Percentiles rank a stretch among this genome's conserved stretches.
phyloP scores from a whole-genome alignment of 2,113 vertebrate species.

The Hemibagrus wyckioides region DNA sequence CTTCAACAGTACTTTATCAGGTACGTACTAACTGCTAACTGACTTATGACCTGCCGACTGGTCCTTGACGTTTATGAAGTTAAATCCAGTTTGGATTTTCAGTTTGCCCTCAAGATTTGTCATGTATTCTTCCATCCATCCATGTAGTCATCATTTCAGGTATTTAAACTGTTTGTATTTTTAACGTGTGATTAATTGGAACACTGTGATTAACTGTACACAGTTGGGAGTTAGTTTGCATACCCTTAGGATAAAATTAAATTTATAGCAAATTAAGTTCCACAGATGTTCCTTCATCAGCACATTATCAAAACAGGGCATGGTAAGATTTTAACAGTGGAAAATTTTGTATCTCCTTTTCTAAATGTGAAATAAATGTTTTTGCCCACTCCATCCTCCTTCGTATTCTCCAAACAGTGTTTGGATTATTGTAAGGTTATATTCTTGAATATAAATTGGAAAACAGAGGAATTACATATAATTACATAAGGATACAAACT shows the following conservation, averaged over 20 bases:
- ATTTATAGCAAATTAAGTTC: neutral
- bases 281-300: neutral
- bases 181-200: neutral
- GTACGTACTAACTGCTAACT: neutral
- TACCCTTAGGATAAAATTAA: neutral
- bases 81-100: neutral
- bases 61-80: neutral
- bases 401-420: neutral
- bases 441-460: neutral
- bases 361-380: neutral
- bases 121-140: neutral
- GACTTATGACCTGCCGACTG: neutral
- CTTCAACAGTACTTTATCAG: neutral
- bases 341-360: neutral
- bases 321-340: neutral
- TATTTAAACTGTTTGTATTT: neutral
- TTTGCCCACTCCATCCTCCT: neutral
- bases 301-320: neutral
- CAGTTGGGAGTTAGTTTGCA: neutral
- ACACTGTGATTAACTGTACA: too few relatives aligned
- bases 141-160: neutral
- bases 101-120: neutral
- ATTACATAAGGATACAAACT: neutral
- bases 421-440: neutral
- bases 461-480: neutral